Evolutionary conservation across 2,113 vertebrate species (phyloP).

Genomic region (Podarcis cretensis): DNA sequence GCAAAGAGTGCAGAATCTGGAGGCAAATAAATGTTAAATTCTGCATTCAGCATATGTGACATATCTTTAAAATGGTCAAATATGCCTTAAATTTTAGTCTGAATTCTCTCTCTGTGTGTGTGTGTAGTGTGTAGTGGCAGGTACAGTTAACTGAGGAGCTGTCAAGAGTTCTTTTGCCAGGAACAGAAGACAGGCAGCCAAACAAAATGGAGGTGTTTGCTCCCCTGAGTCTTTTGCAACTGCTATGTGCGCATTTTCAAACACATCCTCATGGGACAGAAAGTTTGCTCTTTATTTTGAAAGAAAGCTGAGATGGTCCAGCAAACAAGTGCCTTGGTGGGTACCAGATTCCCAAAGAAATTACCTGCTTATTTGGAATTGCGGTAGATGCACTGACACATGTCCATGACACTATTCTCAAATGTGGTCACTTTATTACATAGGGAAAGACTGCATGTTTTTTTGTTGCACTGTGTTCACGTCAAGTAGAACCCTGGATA

Average conservation of each 20-base stretch:
- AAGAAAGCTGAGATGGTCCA: background rate
- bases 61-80: too few species aligned
- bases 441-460: conserved; percentile 25
- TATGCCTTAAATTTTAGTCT: background rate
- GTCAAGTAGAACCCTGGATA: conserved; percentile 18
- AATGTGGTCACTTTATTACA: background rate
- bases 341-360: background rate
- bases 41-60: background rate
- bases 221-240: background rate
- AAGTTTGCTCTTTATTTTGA: background rate
- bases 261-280: background rate
- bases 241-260: background rate
- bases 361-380: background rate
- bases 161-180: background rate
- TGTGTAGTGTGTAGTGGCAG: background rate
- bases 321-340: background rate
- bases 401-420: background rate
- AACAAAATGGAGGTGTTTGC: background rate
- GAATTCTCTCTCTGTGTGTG: background rate
- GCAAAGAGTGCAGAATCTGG: background rate
- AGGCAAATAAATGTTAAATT: background rate
- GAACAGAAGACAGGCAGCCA: background rate
- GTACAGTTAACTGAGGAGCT: background rate
- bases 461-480: conserved; percentile 13
- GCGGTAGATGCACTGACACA: background rate